phyloP scores from a whole-genome alignment of 2,888 invertebrate species.

The Athalia rosae region DNA sequence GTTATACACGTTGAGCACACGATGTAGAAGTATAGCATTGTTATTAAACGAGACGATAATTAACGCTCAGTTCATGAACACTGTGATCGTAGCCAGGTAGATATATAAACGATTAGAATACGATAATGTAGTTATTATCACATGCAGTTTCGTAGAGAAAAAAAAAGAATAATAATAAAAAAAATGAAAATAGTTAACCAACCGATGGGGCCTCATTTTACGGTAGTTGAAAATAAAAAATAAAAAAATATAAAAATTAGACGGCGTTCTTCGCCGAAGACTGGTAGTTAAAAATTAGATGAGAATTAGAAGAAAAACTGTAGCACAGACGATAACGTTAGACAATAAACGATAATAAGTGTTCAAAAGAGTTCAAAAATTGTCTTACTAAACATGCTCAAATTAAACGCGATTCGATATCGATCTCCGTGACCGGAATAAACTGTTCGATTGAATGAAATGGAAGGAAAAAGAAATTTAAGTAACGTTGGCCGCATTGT shows the following conservation, averaged over 20 bases:
- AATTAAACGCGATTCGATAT: neutral
- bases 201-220: slow-evolving; percentile 69
- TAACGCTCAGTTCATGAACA: slow-evolving; percentile 67
- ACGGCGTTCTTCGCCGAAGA: slow-evolving; percentile 62
- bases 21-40: neutral
- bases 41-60: slow-evolving; percentile 56
- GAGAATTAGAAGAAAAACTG: neutral
- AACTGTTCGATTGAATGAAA: too few species aligned
- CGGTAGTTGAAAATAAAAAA: slow-evolving; percentile 45
- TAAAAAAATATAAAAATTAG: slow-evolving; percentile 18
- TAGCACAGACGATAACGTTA: neutral
- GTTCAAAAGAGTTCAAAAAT: slow-evolving; percentile 14
- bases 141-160: slow-evolving; percentile 37
- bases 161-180: slow-evolving; percentile 39
- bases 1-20: neutral
- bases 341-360: slow-evolving; percentile 32
- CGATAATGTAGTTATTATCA: too few species aligned
- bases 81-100: slow-evolving; percentile 69
- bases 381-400: slow-evolving; percentile 3
- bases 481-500: too few species aligned
- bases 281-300: slow-evolving; percentile 63
- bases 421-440: too few species aligned
- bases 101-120: slow-evolving; percentile 48
- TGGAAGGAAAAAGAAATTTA: too few species aligned
- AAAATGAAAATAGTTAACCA: slow-evolving; percentile 55